These are phyloP conservation scores for Simalia tracyae DNA, from an alignment of 2,797 vertebrate genomes.

Conservation along the genomic window DNA sequence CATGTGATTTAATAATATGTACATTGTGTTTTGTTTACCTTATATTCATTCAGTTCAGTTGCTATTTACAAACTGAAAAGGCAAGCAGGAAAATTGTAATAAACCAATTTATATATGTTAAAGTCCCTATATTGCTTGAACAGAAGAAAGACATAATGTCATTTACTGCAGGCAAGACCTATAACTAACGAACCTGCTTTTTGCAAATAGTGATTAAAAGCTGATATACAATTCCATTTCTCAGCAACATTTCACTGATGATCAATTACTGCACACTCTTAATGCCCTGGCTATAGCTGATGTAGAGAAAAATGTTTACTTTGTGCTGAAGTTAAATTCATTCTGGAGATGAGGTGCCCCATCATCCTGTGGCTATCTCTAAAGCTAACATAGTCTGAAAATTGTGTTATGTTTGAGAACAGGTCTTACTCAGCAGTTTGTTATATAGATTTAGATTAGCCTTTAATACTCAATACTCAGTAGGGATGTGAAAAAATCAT, in stretches of 20 bases:
- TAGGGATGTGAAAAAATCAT: not conserved
- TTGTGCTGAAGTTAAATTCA: constrained; percentile 65
- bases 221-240: constrained; percentile 73
- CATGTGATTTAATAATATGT: constrained; percentile 70
- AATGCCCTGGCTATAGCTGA: constrained; percentile 68
- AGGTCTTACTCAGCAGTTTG: constrained; percentile 31
- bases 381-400: constrained; percentile 63
- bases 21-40: constrained; percentile 70
- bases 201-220: constrained; percentile 74
- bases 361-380: constrained; percentile 67
- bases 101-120: constrained; percentile 70
- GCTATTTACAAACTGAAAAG: constrained; percentile 68
- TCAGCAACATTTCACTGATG: constrained; percentile 71
- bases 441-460: constrained; percentile 19
- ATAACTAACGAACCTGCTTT: constrained; percentile 71
- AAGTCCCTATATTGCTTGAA: constrained; percentile 72
- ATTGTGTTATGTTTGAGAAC: constrained; percentile 58
- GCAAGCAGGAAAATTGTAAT: constrained; percentile 65
- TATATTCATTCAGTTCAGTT: constrained; percentile 49
- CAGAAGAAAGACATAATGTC: constrained; percentile 75
- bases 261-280: constrained; percentile 66
- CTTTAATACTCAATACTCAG: constrained; percentile 7
- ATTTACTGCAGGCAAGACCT: constrained; percentile 71
- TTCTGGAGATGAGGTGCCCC: constrained; percentile 62
- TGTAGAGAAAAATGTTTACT: constrained; percentile 73